These are phyloP conservation scores for Hylyphantes graminicola DNA, from an alignment of 1,140 invertebrate species.

Conservation along the genomic window DNA sequence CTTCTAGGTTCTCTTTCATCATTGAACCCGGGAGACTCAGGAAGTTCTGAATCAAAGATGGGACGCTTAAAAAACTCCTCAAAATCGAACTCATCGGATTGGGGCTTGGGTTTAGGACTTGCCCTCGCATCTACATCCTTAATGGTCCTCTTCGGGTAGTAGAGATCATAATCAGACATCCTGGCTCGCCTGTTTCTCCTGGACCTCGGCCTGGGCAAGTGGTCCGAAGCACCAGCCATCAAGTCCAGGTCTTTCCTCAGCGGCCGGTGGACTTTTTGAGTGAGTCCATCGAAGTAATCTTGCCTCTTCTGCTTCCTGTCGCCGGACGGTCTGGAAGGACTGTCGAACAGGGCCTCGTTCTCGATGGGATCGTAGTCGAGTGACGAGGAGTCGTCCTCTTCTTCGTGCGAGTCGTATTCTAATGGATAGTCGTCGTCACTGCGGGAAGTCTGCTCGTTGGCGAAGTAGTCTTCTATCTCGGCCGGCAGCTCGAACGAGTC, in stretches of 20 bases:
- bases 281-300: conserved; percentile 21
- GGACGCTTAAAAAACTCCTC: neutral
- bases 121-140: neutral
- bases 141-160: conserved; percentile 5
- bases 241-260: neutral
- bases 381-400: neutral
- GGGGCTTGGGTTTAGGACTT: neutral
- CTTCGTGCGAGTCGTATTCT: conserved; percentile 1
- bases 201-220: neutral
- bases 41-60: no score
- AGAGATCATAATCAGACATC: conserved; percentile 14
- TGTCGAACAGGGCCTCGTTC: conserved; percentile 13
- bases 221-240: neutral
- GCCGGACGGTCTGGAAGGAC: neutral
- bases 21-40: no score
- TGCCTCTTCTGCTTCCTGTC: conserved; percentile 11
- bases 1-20: no score
- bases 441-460: neutral
- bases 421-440: neutral
- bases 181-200: neutral
- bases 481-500: conserved; percentile 8
- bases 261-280: conserved; percentile 15
- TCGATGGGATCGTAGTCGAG: neutral
- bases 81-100: neutral
- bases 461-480: conserved; percentile 4